Evolutionary conservation across 1,140 invertebrate genomes (phyloP).

Genomic region (Nomia melanderi): DNA sequence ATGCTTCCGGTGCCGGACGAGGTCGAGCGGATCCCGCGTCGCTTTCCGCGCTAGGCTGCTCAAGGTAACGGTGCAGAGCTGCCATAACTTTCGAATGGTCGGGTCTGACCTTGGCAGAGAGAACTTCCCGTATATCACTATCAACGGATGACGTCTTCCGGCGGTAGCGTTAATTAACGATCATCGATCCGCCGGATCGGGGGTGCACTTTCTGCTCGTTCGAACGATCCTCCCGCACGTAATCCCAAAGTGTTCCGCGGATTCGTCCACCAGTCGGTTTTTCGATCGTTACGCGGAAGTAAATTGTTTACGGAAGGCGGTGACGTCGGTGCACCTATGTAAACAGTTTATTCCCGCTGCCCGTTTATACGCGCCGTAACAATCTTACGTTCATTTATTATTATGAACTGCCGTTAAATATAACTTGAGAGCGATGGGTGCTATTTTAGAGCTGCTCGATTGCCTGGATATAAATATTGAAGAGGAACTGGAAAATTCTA

Average conservation of each 20-base stretch:
- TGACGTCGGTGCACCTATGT: background rate
- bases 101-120: constrained; percentile 56
- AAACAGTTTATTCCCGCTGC: background rate
- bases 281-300: background rate
- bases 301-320: background rate
- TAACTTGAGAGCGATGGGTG: background rate
- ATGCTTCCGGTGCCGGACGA: background rate
- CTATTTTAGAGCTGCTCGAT: background rate
- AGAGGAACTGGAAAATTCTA: background rate
- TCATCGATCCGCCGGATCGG: constrained; percentile 62
- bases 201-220: constrained; percentile 44
- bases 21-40: background rate
- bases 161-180: constrained; percentile 64
- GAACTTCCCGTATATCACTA: constrained; percentile 27
- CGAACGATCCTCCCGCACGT: background rate
- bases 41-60: background rate
- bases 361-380: background rate
- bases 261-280: background rate
- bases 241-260: background rate
- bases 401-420: background rate
- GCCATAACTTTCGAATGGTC: constrained; percentile 45
- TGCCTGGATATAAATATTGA: background rate
- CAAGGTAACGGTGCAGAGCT: constrained; percentile 33
- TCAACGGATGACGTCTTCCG: constrained; percentile 37
- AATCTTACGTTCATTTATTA: background rate